Conservation (phyloP, 1,140 invertebrate genomes). For the Drosophila micromelanica region DNA sequence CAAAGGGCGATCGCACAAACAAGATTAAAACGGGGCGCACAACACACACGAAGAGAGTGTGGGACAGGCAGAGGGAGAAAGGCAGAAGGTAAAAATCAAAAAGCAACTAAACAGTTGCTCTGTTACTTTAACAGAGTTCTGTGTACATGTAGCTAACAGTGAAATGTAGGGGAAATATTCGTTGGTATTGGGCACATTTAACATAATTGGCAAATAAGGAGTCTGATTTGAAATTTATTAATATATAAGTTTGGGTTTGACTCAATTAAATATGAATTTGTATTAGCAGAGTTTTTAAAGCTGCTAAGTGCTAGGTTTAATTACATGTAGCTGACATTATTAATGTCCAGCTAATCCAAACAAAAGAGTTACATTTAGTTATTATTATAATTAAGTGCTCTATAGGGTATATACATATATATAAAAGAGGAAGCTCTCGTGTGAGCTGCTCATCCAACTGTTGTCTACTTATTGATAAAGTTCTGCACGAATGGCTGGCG, state of each 20-base stretch:
- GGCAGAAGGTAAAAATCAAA: constrained; percentile 28
- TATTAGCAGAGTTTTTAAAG: too few relatives aligned
- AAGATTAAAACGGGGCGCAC: constrained; percentile 62
- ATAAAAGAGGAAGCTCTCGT: background rate
- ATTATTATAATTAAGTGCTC: constrained; percentile 42
- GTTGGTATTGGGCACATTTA: background rate
- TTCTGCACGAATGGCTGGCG: constrained; percentile 73
- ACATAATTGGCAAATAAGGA: background rate
- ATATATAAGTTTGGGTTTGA: too few relatives aligned
- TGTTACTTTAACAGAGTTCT: constrained; percentile 12
- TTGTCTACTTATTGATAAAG: constrained; percentile 53
- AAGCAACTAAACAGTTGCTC: constrained; percentile 4
- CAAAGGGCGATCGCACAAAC: constrained; percentile 77
- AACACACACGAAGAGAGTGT: constrained; percentile 9
- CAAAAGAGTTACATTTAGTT: constrained; percentile 32
- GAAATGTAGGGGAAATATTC: background rate
- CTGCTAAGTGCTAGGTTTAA: too few relatives aligned
- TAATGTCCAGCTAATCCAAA: constrained; percentile 5
- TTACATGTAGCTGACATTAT: constrained; percentile 1
- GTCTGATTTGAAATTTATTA: too few relatives aligned
- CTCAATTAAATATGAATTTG: too few relatives aligned
- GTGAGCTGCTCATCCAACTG: constrained; percentile 50
- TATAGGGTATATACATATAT: background rate
- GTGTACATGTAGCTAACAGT: constrained; percentile 3
- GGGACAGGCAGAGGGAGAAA: constrained; percentile 10